Percentiles rank a stretch among this genome's conserved stretches.
Evolutionary conservation across 2,113 vertebrate species (phyloP).

Genomic region (Xiphias gladius): DNA sequence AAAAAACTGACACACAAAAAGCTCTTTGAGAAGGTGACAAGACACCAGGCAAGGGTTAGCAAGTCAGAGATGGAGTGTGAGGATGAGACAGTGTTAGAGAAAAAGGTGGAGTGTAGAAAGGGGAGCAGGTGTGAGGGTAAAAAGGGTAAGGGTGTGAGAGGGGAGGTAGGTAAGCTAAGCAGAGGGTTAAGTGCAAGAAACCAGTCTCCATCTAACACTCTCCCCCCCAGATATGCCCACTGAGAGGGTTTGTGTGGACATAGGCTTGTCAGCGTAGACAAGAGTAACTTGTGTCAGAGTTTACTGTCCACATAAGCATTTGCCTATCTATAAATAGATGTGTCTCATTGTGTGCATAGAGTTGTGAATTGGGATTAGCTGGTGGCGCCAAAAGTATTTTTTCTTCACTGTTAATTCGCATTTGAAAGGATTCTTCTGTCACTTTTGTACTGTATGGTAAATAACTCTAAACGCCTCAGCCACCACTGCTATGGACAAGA

Average conservation of each 20-base stretch:
- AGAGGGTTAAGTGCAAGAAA: constrained; percentile 47
- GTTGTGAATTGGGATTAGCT: neutral
- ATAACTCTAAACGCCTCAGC: too few relatives aligned
- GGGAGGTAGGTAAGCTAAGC: constrained; percentile 34
- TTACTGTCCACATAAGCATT: neutral
- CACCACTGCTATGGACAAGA: too few relatives aligned
- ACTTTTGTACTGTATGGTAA: too few relatives aligned
- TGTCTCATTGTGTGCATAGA: neutral
- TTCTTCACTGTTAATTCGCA: neutral
- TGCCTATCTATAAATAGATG: neutral
- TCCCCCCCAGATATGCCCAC: neutral
- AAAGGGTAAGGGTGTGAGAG: constrained; percentile 46
- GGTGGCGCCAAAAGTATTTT: neutral
- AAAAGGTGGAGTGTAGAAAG: constrained; percentile 58
- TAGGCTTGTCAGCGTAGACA: neutral
- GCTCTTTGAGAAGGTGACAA: constrained; percentile 33
- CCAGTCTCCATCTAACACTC: constrained; percentile 19
- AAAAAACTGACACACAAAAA: constrained; percentile 42
- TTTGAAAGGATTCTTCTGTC: neutral
- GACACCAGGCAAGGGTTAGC: constrained; percentile 46
- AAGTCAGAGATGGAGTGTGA: constrained; percentile 45
- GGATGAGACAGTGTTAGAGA: constrained; percentile 44
- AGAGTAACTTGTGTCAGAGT: constrained; percentile 5
- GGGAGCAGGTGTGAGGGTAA: constrained; percentile 68
- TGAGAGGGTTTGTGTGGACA: neutral